A percentile compares a stretch with the other conserved stretches of the same genome.
These are phyloP conservation scores for Drosophila affinis DNA, from an alignment of 2,888 invertebrate genomes.

Conservation along the genomic window DNA sequence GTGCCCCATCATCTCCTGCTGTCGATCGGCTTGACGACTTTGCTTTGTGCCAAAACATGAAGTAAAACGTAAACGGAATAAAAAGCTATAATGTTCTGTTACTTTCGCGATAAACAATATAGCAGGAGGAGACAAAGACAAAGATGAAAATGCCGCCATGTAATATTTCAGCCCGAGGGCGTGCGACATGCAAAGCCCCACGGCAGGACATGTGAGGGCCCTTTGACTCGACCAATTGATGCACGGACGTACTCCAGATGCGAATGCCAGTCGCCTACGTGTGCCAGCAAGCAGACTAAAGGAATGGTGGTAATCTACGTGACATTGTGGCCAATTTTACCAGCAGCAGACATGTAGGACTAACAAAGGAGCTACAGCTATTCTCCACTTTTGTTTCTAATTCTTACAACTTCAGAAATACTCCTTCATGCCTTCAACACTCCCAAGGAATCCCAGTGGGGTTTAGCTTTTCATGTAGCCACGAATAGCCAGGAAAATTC, in stretches of 20 bases:
- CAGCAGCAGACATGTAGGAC: neutral
- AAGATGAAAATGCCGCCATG: slow-evolving; percentile 55
- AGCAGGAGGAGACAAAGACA: slow-evolving; percentile 49
- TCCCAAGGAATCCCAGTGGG: neutral
- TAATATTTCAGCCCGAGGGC: slow-evolving; percentile 55
- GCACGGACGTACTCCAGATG: slow-evolving; percentile 39
- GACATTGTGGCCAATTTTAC: slow-evolving; percentile 13
- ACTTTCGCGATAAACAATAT: slow-evolving; percentile 74
- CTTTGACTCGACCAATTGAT: slow-evolving; percentile 48
- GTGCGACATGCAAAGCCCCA: slow-evolving; percentile 63
- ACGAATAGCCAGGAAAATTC: slow-evolving; percentile 14
- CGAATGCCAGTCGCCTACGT: slow-evolving; percentile 20
- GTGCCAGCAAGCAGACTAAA: neutral
- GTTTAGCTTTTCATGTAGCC: slow-evolving; percentile 5
- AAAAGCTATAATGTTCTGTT: slow-evolving; percentile 74
- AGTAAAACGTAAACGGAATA: slow-evolving; percentile 77
- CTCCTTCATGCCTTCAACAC: no score
- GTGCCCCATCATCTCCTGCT: slow-evolving; percentile 7
- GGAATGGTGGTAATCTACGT: slow-evolving; percentile 18
- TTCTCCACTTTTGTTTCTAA: neutral
- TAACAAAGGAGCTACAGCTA: no score
- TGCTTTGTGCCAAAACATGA: slow-evolving; percentile 54
- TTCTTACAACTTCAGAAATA: neutral
- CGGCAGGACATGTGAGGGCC: slow-evolving; percentile 45
- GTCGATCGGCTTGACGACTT: slow-evolving; percentile 44